Percentiles rank a stretch among this genome's conserved stretches.
These are phyloP conservation scores for Calephelis perditalis DNA, from an alignment of 2,888 invertebrate genomes.

Conservation along the genomic window DNA sequence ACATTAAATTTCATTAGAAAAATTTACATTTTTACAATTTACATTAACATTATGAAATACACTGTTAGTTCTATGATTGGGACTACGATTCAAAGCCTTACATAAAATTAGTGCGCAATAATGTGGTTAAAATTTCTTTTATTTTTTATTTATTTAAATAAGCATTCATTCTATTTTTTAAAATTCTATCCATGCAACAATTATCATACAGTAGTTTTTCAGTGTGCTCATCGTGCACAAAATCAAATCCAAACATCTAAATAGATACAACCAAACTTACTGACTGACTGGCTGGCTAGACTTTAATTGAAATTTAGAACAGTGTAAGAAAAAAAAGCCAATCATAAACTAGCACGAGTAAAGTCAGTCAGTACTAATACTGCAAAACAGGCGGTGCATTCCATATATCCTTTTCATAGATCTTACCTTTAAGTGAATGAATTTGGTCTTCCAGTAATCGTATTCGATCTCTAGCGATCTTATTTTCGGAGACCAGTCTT, in stretches of 20 bases:
- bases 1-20: slow-evolving; percentile 63
- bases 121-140: slow-evolving; percentile 36
- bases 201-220: slow-evolving; percentile 7
- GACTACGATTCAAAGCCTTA: slow-evolving; percentile 39
- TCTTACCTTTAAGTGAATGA: slow-evolving; percentile 86
- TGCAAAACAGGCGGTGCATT: slow-evolving; percentile 5
- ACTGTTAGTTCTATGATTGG: slow-evolving; percentile 36
- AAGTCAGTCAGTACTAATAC: slow-evolving; percentile 16
- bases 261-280: not conserved
- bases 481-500: slow-evolving; percentile 89
- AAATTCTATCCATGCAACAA: slow-evolving; percentile 14
- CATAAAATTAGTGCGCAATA: slow-evolving; percentile 65
- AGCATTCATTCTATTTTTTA: slow-evolving; percentile 5
- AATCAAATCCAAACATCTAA: slow-evolving; percentile 8
- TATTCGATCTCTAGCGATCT: slow-evolving; percentile 86
- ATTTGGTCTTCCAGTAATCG: slow-evolving; percentile 87
- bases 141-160: not conserved
- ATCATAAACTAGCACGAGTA: slow-evolving; percentile 12
- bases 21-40: slow-evolving; percentile 42
- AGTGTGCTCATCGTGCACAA: slow-evolving; percentile 13
- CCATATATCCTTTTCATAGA: slow-evolving; percentile 8
- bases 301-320: not conserved
- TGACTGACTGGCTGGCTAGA: slow-evolving; percentile 14
- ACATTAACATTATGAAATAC: slow-evolving; percentile 31
- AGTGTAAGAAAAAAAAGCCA: slow-evolving; percentile 1